A percentile compares a stretch with the other conserved stretches of the same genome.
These are phyloP conservation scores for Strigops habroptila DNA, from an alignment of 2,113 vertebrate species.

Conservation along the genomic window DNA sequence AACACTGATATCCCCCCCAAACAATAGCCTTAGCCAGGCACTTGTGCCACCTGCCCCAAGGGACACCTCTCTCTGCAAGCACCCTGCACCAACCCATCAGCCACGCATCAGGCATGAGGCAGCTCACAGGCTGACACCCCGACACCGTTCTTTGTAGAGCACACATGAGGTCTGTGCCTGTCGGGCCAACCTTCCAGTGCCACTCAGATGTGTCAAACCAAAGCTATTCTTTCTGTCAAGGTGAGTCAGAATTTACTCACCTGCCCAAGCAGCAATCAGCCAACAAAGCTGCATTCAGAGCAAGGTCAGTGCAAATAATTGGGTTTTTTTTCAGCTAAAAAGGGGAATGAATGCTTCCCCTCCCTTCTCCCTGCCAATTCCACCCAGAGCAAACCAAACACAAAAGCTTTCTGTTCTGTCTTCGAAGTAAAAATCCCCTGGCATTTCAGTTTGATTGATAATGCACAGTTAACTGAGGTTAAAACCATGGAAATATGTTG, in stretches of 20 bases:
- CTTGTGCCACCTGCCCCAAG: background rate
- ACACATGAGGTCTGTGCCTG: fast-evolving
- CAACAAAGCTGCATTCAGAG: background rate
- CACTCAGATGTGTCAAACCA: background rate
- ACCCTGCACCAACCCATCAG: background rate
- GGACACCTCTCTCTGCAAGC: background rate
- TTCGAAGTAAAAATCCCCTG: background rate
- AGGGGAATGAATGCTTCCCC: background rate
- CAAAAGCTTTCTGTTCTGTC: constrained; percentile 14
- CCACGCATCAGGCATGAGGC: background rate
- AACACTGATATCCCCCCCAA: background rate
- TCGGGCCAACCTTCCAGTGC: background rate
- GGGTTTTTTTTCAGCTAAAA: background rate
- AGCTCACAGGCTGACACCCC: background rate
- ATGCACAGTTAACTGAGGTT: background rate
- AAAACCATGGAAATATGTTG: background rate
- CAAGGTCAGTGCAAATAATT: background rate
- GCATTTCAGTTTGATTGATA: background rate
- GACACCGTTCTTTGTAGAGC: fast-evolving
- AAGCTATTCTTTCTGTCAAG: background rate
- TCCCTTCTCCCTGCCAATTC: background rate
- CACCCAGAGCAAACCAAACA: constrained; percentile 2
- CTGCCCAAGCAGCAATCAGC: background rate
- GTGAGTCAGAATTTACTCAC: background rate
- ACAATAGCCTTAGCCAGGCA: background rate